These are phyloP conservation scores for Cochlearius cochlearius DNA, from an alignment of 2,113 vertebrate genomes.

Conservation along the genomic window DNA sequence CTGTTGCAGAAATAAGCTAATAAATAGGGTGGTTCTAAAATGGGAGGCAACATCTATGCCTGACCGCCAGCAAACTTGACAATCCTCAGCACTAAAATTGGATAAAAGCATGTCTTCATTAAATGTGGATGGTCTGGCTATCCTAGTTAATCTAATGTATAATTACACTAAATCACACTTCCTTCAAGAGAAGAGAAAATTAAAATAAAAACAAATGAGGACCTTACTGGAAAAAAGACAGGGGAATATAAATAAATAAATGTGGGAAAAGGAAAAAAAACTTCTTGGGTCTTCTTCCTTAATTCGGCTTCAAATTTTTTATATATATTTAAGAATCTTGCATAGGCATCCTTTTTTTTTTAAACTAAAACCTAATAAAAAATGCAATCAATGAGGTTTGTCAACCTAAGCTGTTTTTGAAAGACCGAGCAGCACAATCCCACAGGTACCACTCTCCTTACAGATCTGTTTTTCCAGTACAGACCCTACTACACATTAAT, in stretches of 20 bases:
- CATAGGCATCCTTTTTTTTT: neutral
- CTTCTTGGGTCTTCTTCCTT: neutral
- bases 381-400: neutral
- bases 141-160: neutral
- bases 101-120: neutral
- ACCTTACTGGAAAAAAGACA: neutral
- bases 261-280: neutral
- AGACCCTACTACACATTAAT: neutral
- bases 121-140: neutral
- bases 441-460: neutral
- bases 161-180: neutral
- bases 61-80: neutral
- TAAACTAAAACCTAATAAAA: neutral
- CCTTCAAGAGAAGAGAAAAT: neutral
- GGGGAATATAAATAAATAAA: neutral
- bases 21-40: neutral
- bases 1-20: neutral
- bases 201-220: neutral
- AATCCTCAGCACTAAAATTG: neutral
- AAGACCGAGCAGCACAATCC: neutral
- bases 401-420: neutral
- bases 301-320: neutral
- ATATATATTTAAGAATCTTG: neutral
- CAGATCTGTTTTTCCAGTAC: neutral
- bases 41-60: neutral